Conservation (phyloP, 1,140 invertebrate species). For the Sinella curviseta region DNA sequence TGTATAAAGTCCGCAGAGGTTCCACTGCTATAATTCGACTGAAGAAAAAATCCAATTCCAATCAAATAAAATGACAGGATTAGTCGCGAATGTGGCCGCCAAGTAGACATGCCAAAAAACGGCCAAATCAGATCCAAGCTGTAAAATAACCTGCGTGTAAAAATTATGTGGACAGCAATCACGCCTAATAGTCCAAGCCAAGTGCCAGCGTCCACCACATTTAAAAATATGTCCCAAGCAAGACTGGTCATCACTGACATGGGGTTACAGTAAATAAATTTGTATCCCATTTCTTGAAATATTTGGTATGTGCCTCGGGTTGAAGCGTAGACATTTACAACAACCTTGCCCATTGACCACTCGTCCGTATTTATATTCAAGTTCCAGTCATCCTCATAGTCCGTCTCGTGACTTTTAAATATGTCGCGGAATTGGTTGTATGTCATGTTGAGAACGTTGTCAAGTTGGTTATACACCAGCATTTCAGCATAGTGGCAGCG, state of each 20-base stretch:
- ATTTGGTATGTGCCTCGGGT: background rate
- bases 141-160: background rate
- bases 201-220: background rate
- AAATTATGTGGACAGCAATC: background rate
- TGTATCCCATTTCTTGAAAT: background rate
- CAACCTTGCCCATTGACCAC: background rate
- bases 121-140: background rate
- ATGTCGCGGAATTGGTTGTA: background rate
- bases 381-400: background rate
- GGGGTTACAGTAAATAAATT: background rate
- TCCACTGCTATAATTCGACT: background rate
- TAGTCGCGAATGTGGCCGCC: background rate
- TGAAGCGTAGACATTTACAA: background rate
- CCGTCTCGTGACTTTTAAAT: background rate
- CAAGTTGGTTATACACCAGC: background rate
- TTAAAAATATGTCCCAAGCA: background rate
- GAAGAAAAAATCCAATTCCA: background rate
- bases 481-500: background rate
- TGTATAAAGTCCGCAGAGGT: background rate
- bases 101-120: background rate
- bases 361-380: background rate
- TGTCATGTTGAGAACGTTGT: background rate
- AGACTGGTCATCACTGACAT: background rate
- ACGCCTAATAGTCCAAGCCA: background rate
- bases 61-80: background rate